These are phyloP conservation scores for Calameuta filiformis DNA, from an alignment of 2,888 invertebrate genomes.

Conservation along the genomic window DNA sequence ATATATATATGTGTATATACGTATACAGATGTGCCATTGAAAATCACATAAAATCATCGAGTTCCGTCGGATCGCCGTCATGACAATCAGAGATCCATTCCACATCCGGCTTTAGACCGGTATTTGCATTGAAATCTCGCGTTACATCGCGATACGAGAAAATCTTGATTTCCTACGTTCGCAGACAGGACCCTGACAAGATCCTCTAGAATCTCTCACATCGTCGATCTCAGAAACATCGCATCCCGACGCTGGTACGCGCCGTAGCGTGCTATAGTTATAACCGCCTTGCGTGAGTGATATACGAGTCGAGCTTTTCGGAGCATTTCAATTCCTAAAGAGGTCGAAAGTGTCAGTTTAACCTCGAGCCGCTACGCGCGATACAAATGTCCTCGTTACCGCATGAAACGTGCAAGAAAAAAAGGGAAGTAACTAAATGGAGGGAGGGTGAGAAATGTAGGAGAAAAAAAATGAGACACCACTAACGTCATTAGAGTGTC, in stretches of 20 bases:
- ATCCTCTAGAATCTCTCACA: background rate
- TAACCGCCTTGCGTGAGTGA: background rate
- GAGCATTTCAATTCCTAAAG: conserved; percentile 1
- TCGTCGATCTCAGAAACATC: background rate
- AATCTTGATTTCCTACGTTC: background rate
- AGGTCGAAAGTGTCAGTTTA: background rate
- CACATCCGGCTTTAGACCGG: background rate
- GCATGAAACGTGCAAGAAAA: background rate
- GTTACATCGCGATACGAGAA: background rate
- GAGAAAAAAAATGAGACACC: background rate
- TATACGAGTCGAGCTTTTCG: background rate
- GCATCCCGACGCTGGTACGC: background rate
- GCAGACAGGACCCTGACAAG: background rate
- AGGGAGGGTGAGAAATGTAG: background rate
- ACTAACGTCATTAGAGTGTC: conserved; percentile 1
- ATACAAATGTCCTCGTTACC: conserved; percentile 50
- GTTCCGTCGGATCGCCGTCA: background rate
- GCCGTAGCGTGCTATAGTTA: background rate
- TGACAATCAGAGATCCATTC: background rate
- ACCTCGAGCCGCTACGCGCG: conserved; percentile 9
- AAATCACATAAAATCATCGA: background rate
- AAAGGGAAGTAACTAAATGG: conserved; percentile 4
- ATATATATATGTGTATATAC: background rate
- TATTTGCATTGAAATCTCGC: background rate
- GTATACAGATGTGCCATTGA: background rate